Conservation (phyloP, 1,140 invertebrate species). For the Magallana ariakensis region DNA sequence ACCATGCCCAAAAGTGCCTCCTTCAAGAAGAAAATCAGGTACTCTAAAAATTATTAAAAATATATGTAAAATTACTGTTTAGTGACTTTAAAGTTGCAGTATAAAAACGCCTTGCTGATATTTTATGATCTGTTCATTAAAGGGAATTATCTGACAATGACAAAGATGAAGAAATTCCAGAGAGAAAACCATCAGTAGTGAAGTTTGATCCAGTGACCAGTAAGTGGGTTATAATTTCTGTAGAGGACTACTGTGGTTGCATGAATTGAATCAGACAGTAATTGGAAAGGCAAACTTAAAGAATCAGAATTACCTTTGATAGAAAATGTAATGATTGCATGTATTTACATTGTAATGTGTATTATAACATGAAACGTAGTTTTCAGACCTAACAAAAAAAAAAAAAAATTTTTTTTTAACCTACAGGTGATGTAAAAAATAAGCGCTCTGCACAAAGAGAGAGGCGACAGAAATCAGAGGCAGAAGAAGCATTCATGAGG, state of each 20-base stretch:
- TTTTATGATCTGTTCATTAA: not conserved
- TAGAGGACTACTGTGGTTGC: too few relatives aligned
- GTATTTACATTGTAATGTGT: not conserved
- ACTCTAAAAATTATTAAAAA: not conserved
- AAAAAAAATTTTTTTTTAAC: not conserved
- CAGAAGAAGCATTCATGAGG: conserved; percentile 71
- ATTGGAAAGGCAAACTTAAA: not conserved
- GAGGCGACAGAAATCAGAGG: conserved; percentile 65
- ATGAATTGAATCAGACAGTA: not conserved
- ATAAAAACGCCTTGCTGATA: too few relatives aligned
- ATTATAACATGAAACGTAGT: not conserved
- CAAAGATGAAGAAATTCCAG: not conserved
- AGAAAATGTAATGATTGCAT: not conserved
- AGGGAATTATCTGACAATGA: not conserved
- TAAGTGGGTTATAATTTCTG: not conserved
- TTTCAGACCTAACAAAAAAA: too few relatives aligned
- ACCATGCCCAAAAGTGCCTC: conserved; percentile 52
- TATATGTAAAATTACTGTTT: too few relatives aligned
- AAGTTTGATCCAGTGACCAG: conserved; percentile 17
- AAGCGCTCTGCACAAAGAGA: conserved; percentile 52
- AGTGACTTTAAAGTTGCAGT: too few relatives aligned
- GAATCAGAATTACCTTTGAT: too few relatives aligned
- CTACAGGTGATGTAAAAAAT: conserved; percentile 55
- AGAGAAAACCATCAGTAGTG: not conserved
- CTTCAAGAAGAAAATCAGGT: conserved; percentile 43